Percentiles rank a stretch among this genome's conserved stretches.
These are phyloP conservation scores for Platichthys stellatus DNA, from an alignment of 2,113 vertebrate genomes.

Conservation along the genomic window DNA sequence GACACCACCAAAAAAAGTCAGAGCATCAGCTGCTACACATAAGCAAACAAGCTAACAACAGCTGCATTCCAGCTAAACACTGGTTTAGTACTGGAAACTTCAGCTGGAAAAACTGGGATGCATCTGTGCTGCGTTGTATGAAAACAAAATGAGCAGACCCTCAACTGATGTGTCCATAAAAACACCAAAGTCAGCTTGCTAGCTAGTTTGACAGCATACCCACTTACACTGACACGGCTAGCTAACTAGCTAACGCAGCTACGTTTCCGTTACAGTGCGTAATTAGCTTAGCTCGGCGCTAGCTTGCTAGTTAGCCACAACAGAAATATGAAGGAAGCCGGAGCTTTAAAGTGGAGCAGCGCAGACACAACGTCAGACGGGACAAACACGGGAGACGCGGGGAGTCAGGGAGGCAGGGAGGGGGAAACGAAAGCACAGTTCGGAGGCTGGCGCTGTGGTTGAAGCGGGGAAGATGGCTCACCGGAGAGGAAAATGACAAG, in stretches of 20 bases:
- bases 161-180: not conserved
- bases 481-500: constrained; percentile 96
- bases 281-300: constrained; percentile 73
- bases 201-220: constrained; percentile 47
- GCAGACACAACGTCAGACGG: not conserved
- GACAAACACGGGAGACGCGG: not conserved
- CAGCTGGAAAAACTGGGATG: not conserved
- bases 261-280: constrained; percentile 51
- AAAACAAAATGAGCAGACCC: not conserved
- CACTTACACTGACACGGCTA: constrained; percentile 28
- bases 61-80: not conserved
- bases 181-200: not conserved
- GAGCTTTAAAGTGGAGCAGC: not conserved
- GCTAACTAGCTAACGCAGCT: constrained; percentile 49
- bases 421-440: not conserved
- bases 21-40: constrained; percentile 1
- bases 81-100: not conserved
- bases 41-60: constrained; percentile 9
- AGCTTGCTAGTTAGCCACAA: constrained; percentile 54
- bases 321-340: constrained; percentile 11
- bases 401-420: too few relatives aligned
- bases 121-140: not conserved
- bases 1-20: not conserved
- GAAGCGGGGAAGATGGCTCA: constrained; percentile 76
- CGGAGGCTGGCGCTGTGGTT: constrained; percentile 4